These are phyloP conservation scores for Drosophila malerkotliana DNA, from an alignment of 1,140 invertebrate genomes.

Conservation along the genomic window DNA sequence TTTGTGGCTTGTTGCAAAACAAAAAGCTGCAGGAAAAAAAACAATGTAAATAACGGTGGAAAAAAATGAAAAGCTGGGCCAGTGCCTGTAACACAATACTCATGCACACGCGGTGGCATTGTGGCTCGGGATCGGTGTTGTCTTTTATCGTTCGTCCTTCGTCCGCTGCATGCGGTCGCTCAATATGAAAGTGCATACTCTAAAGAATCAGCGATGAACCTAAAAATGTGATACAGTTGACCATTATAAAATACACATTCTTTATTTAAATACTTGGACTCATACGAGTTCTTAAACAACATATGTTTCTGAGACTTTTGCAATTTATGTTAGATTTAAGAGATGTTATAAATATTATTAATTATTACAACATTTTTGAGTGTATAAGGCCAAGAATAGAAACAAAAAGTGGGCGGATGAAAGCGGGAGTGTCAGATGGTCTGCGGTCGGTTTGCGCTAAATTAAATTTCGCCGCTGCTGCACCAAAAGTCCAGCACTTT, in stretches of 20 bases:
- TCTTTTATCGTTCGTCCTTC: conserved; percentile 47
- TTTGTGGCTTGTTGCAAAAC: conserved; percentile 72
- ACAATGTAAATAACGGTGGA: conserved; percentile 1
- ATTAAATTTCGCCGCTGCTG: conserved; percentile 72
- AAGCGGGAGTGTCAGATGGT: conserved; percentile 62
- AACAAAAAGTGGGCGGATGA: background rate
- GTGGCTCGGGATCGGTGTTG: conserved; percentile 50
- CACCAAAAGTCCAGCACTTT: conserved; percentile 53
- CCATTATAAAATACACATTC: no score
- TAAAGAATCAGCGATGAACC: conserved; percentile 42
- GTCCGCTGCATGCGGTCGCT: conserved; percentile 70
- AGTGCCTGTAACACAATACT: conserved; percentile 42
- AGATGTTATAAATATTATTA: no score
- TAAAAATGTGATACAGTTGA: background rate
- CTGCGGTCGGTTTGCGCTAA: conserved; percentile 79
- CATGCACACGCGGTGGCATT: conserved; percentile 52
- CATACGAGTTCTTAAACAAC: no score
- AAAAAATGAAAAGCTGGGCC: conserved; percentile 25
- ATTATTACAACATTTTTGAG: no score
- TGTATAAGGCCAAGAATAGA: conserved; percentile 1
- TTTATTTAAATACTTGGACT: no score
- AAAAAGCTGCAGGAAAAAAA: conserved; percentile 42
- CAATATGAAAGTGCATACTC: conserved; percentile 62
- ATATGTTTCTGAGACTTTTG: background rate
- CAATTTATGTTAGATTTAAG: background rate